These are phyloP conservation scores for Drosophila silvestris DNA, from an alignment of 2,888 invertebrate species.

Conservation along the genomic window DNA sequence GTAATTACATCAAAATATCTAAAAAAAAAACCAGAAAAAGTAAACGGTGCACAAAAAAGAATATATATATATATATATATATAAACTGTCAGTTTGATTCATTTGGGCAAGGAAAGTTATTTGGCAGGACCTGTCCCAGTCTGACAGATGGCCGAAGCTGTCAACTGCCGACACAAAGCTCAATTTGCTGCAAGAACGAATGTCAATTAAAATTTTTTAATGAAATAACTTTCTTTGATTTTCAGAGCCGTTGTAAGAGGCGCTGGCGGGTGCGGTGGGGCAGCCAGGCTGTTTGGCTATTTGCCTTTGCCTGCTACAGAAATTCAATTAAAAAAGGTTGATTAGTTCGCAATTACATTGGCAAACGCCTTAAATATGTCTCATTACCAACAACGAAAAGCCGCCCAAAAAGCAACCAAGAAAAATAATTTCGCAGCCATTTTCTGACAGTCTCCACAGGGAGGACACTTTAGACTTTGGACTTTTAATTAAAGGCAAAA, in stretches of 20 bases:
- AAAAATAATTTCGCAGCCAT: conserved; percentile 20
- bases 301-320: conserved; percentile 51
- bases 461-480: conserved; percentile 26
- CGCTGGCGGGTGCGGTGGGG: too few species aligned
- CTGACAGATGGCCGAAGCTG: conserved; percentile 63
- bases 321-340: conserved; percentile 64
- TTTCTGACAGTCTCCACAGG: conserved; percentile 30
- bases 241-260: not conserved
- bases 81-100: conserved; percentile 69
- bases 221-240: conserved; percentile 77
- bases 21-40: conserved; percentile 31
- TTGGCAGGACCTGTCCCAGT: conserved; percentile 52
- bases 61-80: conserved; percentile 28
- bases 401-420: conserved; percentile 4
- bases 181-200: conserved; percentile 74
- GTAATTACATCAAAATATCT: conserved; percentile 77
- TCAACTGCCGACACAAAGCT: conserved; percentile 68
- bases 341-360: conserved; percentile 73
- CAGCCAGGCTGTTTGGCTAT: conserved; percentile 2
- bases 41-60: conserved; percentile 36
- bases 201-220: conserved; percentile 78
- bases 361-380: conserved; percentile 48
- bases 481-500: conserved; percentile 49
- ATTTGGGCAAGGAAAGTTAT: conserved; percentile 59
- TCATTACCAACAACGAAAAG: conserved; percentile 41